phyloP scores from a whole-genome alignment of 2,113 vertebrate species.

The Anoura caudifer region DNA sequence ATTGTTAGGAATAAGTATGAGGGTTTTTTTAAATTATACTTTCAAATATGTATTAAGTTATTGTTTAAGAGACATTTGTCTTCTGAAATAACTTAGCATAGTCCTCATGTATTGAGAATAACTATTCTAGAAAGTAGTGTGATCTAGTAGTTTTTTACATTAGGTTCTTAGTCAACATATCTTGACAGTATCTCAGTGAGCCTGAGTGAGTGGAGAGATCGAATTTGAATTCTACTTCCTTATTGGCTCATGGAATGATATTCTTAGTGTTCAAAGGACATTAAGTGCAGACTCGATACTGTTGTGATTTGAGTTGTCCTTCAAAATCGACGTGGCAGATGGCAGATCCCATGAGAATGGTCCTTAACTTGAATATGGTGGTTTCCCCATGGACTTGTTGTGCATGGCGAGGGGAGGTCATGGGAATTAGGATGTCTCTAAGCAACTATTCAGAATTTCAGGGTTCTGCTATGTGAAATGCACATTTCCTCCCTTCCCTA shows the following conservation, averaged over 20 bases:
- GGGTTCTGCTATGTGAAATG: not conserved
- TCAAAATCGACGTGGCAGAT: not conserved
- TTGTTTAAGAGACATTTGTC: not conserved
- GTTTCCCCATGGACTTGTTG: not conserved
- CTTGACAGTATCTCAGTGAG: not conserved
- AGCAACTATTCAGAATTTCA: not conserved
- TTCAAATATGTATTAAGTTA: not conserved
- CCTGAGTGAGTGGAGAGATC: not conserved
- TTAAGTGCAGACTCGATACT: not conserved
- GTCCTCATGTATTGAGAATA: not conserved
- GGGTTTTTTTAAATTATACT: not conserved
- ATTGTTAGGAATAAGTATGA: not conserved
- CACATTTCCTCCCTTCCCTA: accelerated
- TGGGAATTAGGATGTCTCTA: not conserved
- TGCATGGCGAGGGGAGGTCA: not conserved
- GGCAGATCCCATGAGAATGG: not conserved
- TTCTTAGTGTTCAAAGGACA: not conserved
- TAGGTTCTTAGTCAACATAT: not conserved
- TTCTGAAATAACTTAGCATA: not conserved
- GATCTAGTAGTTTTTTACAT: not conserved
- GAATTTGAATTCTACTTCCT: not conserved
- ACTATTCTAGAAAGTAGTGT: not conserved
- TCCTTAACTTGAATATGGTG: not conserved
- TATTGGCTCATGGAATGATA: not conserved
- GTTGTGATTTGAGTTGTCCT: not conserved